These are phyloP conservation scores for Seriola quinqueradiata DNA, from an alignment of 2,113 vertebrate species.

Conservation along the genomic window DNA sequence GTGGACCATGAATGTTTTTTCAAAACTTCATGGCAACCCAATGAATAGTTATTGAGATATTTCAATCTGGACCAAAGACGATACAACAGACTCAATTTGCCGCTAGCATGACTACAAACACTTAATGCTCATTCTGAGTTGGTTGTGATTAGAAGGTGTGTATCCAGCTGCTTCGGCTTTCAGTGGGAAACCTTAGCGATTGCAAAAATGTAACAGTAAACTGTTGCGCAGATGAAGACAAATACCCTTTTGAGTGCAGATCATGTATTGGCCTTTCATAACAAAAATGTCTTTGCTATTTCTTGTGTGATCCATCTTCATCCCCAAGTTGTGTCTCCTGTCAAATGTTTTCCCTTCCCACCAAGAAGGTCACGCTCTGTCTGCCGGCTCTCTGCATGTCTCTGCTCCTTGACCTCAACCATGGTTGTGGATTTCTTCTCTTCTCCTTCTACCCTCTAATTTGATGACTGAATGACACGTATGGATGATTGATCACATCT, in stretches of 20 bases:
- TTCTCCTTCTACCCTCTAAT: neutral
- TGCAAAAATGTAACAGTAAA: constrained; percentile 57
- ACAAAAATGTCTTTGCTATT: constrained; percentile 45
- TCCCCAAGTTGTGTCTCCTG: constrained; percentile 38
- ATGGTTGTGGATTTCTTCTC: constrained; percentile 7
- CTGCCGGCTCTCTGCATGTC: constrained; percentile 39
- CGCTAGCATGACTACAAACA: neutral
- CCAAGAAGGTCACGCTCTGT: constrained; percentile 43
- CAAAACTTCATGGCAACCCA: no score
- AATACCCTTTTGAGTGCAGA: constrained; percentile 29
- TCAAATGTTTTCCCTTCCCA: constrained; percentile 36
- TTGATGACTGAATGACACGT: neutral
- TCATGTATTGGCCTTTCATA: constrained; percentile 7
- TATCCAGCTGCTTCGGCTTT: neutral
- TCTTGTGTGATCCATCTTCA: constrained; percentile 53
- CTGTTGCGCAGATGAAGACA: constrained; percentile 42
- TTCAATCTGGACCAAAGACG: neutral
- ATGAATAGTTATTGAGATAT: neutral
- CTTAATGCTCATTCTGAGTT: neutral
- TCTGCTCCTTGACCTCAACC: constrained; percentile 34
- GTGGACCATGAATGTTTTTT: no score
- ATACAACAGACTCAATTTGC: neutral
- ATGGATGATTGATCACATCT: neutral
- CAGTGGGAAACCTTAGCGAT: constrained; percentile 12
- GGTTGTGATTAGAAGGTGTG: neutral